phyloP scores from a whole-genome alignment of 2,888 invertebrate genomes.

The Ctena decussata region DNA sequence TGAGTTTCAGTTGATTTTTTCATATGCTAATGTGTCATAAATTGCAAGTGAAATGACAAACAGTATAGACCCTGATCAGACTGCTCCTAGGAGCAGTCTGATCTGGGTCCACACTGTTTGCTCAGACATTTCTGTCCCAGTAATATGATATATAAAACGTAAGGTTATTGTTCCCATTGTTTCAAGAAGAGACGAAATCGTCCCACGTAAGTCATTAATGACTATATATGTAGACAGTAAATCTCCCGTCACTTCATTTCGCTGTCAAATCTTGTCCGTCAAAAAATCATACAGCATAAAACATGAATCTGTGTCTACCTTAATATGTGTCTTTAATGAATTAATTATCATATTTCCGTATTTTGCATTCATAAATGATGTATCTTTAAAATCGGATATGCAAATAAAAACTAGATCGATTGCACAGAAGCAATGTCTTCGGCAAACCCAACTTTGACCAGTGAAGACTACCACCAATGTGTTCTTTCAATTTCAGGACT shows the following conservation, averaged over 20 bases:
- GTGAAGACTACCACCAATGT: no score
- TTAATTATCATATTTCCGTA: conserved; percentile 7
- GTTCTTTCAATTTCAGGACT: no score
- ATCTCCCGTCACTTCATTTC: background rate
- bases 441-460: no score
- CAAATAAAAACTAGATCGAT: background rate
- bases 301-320: background rate
- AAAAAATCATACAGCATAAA: background rate
- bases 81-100: no score
- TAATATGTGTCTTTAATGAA: background rate
- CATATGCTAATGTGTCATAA: no score
- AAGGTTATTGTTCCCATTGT: background rate
- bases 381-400: background rate
- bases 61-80: no score
- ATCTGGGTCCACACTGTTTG: no score
- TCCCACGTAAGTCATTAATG: conserved; percentile 16
- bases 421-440: no score
- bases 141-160: no score
- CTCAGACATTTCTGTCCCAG: no score
- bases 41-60: no score
- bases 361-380: conserved; percentile 7
- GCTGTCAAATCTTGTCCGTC: background rate
- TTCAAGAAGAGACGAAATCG: background rate
- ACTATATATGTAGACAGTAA: conserved; percentile 1
- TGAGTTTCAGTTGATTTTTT: no score